Evolutionary conservation across 2,113 vertebrate genomes (phyloP), one percentile per base, ranked within the genome.

Genomic region (Laticauda colubrina): DNA sequence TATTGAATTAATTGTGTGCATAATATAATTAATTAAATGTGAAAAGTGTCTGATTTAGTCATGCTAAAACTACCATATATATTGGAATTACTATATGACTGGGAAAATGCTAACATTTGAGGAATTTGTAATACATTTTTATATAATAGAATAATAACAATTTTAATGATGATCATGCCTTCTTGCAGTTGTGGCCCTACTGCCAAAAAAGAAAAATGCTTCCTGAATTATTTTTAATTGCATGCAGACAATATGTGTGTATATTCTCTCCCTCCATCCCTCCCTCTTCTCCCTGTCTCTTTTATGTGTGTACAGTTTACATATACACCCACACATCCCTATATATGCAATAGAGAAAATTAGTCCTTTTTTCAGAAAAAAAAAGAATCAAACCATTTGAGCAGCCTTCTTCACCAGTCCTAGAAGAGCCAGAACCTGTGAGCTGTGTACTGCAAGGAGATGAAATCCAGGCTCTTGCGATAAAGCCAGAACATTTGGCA

Each of bases 401-500:
- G 39, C 96, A 88, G 21, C 2, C 57, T 21, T 92, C 87, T 85
- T 94, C 92, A 7, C 89, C 95, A 20, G 90, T 94, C 85, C 90
- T 88, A 95, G 96, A 98, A 81, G 97, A 98, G 53, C 94, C 95
- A 0, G 94, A 96, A 7, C 89, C 96, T 0, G 34, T 95, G 85
- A 96, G 94, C 0, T 89, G 57, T 86, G 91, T 96, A 26, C 94
- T 98, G 2, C 97, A 95, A 92, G 97, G 94, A 89, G 96, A 97
- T 29, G 97, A 98, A 90, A 97, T 98, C 92, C 97, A 98, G 93
- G 95, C 96, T 0, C 95, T 98, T 93, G 97, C 97, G 90, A 97
- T 98, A 94, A 97, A 95, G 56, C 56, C 90, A 53, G 97, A 97
- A 57, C 97, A 98, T 56, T 94, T 98, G 85, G 87, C 97, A 88